Evolutionary conservation across 30 jellyfish, hydroid and myxozoan genomes (phyloP).

Genomic region (Turritopsis rubra): DNA sequence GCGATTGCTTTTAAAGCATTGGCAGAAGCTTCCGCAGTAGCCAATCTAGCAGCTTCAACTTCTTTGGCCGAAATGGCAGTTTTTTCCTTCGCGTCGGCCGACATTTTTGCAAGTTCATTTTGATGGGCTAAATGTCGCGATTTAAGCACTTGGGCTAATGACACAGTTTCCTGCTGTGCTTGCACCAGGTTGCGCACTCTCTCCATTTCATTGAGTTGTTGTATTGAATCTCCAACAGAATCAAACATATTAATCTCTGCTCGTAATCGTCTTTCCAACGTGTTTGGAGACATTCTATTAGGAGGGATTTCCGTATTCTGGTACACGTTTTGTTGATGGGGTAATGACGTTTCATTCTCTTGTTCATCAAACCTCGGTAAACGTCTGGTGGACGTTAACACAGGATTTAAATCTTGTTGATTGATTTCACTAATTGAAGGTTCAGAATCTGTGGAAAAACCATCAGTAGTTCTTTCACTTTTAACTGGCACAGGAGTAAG

Average conservation of each 20-base stretch:
- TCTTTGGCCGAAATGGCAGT: conserved; percentile 51
- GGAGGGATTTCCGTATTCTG: background rate
- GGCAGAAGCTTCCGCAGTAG: conserved; percentile 26
- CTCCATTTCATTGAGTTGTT: conserved; percentile 69
- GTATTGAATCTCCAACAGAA: conserved; percentile 73
- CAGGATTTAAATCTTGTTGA: conserved; percentile 19
- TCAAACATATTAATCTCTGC: conserved; percentile 79
- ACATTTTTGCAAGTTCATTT: conserved; percentile 60
- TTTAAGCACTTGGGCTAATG: conserved; percentile 81
- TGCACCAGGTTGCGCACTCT: conserved; percentile 52
- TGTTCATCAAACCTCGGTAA: background rate
- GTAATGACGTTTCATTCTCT: background rate
- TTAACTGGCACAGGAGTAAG: background rate
- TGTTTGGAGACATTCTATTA: conserved; percentile 58
- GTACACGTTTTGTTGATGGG: background rate
- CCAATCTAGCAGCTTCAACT: conserved; percentile 46
- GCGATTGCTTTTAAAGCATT: conserved; percentile 29
- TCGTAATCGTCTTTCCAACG: conserved; percentile 67
- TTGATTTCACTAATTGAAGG: background rate
- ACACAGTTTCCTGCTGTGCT: conserved; percentile 90
- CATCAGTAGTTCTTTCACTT: background rate
- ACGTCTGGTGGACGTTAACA: conserved; percentile 20
- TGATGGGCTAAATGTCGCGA: conserved; percentile 61
- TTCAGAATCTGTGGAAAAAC: background rate
- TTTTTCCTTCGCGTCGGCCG: conserved; percentile 59